These are phyloP conservation scores for Eudasyphora cyanicolor DNA, from an alignment of 2,888 invertebrate genomes.

Conservation along the genomic window DNA sequence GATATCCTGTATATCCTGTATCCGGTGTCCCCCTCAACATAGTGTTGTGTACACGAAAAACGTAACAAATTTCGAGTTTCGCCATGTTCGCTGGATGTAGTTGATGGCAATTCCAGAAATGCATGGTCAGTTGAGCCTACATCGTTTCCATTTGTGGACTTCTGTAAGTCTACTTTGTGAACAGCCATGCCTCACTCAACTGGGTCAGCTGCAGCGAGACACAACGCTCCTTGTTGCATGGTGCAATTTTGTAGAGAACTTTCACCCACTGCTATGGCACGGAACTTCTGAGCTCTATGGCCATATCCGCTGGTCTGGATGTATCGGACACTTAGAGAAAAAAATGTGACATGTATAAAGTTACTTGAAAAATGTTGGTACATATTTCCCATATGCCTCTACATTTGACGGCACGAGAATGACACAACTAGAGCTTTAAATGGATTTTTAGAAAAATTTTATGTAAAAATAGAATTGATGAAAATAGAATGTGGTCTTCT, in stretches of 20 bases:
- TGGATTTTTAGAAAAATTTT: too few relatives aligned
- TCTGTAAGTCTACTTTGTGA: conserved; percentile 46
- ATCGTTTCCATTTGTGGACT: conserved; percentile 21
- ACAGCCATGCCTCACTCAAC: conserved; percentile 42
- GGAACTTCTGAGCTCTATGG: conserved; percentile 3
- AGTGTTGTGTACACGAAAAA: conserved; percentile 35
- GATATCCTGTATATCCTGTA: conserved; percentile 57
- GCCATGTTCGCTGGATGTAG: conserved; percentile 22
- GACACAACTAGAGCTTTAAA: too few relatives aligned
- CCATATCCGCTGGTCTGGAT: conserved; percentile 20
- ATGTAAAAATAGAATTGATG: too few relatives aligned
- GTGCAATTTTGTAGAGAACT: conserved; percentile 56
- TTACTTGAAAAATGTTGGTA: too few relatives aligned
- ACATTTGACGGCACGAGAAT: too few relatives aligned
- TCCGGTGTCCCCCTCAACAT: conserved; percentile 1
- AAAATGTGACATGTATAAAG: neutral
- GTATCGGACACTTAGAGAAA: conserved; percentile 11
- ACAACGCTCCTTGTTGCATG: conserved; percentile 22
- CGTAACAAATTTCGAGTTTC: conserved; percentile 42
- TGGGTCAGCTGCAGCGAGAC: conserved; percentile 56
- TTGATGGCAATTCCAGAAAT: conserved; percentile 45
- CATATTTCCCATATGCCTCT: too few relatives aligned
- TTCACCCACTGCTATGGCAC: conserved; percentile 44
- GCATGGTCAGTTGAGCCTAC: conserved; percentile 57
- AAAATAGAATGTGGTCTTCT: too few relatives aligned